A percentile compares a stretch with the other conserved stretches of the same genome.
Conservation (phyloP, 1,140 invertebrate genomes). For the Drosophila pachea region DNA sequence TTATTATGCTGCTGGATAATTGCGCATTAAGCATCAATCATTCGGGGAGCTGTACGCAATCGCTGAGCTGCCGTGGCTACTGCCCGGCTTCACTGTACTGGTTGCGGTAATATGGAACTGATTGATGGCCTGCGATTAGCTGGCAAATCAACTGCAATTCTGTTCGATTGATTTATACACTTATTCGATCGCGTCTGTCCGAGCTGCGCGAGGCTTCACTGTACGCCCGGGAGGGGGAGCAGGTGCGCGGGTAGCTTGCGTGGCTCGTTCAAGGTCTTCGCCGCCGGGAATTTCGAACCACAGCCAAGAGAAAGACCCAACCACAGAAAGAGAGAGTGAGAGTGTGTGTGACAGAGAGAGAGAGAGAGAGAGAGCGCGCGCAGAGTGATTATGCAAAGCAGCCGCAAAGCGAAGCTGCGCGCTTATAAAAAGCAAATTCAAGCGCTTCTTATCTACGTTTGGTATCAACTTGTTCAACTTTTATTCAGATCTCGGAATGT, state of each 20-base stretch:
- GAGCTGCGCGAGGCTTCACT: not conserved
- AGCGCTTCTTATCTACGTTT: not conserved
- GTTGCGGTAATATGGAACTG: not conserved
- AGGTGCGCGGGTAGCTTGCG: too few relatives aligned
- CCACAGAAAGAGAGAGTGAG: not conserved
- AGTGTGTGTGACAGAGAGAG: not conserved
- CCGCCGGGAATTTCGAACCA: constrained; percentile 17
- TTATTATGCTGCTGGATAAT: constrained; percentile 15
- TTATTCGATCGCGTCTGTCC: too few relatives aligned
- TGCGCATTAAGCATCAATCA: not conserved
- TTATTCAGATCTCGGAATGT: constrained; percentile 25
- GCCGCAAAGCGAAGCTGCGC: constrained; percentile 1
- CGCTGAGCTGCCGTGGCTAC: not conserved
- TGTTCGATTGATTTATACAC: too few relatives aligned
- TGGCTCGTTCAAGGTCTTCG: constrained; percentile 27
- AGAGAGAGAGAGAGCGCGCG: not conserved
- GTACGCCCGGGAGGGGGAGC: not conserved
- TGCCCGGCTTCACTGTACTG: constrained; percentile 1
- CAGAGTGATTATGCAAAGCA: constrained; percentile 17
- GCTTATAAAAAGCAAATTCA: not conserved
- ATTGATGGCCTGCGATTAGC: too few relatives aligned
- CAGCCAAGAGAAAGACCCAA: not conserved
- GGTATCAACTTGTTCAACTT: not conserved
- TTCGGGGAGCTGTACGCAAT: not conserved
- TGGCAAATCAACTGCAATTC: too few relatives aligned